Conservation (phyloP, 2,888 invertebrate genomes). For the Rosalia funebris region DNA sequence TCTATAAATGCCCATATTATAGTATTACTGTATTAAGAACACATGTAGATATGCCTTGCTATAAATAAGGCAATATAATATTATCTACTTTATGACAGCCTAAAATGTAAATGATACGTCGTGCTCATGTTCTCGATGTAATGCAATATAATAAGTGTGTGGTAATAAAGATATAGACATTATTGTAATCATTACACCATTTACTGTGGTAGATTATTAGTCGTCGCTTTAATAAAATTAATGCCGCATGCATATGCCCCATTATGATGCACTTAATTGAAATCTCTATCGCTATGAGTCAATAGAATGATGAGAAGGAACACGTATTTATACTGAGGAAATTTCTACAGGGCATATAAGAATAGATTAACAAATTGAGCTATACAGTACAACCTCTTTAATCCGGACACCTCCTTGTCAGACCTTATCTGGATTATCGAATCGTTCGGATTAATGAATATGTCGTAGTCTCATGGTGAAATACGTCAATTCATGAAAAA, state of each 20-base stretch:
- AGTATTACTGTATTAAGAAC: neutral
- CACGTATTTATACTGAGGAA: no score
- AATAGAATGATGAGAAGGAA: no score
- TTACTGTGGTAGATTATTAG: constrained; percentile 12
- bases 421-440: no score
- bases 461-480: no score
- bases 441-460: no score
- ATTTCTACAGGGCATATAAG: no score
- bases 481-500: no score
- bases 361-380: no score
- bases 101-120: constrained; percentile 22
- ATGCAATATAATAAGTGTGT: constrained; percentile 22
- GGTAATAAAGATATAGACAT: constrained; percentile 25
- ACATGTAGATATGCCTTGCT: constrained; percentile 13
- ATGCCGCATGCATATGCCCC: constrained; percentile 5
- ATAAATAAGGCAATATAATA: constrained; percentile 21
- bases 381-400: no score
- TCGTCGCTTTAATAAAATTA: neutral
- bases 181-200: constrained; percentile 22
- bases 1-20: no score
- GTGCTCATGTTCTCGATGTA: constrained; percentile 12
- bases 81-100: constrained; percentile 19
- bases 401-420: no score
- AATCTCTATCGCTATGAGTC: no score
- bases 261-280: constrained; percentile 11